phyloP scores from a whole-genome alignment of 2,888 invertebrate genomes.

The Geophilus truncorum region DNA sequence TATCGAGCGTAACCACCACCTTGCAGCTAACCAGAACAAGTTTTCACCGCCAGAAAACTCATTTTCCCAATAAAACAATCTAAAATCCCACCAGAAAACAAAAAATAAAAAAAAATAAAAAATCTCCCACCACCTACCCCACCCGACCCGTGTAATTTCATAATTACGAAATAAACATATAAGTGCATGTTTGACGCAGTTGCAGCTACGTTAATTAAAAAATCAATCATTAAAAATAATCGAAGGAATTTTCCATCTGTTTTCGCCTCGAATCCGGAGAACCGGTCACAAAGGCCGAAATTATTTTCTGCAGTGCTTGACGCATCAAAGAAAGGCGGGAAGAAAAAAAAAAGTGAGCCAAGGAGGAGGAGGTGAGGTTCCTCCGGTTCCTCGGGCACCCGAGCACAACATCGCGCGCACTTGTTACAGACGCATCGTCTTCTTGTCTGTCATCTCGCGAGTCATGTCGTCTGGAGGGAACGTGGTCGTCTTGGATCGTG shows the following conservation, averaged over 20 bases:
- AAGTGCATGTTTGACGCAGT: neutral
- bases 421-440: neutral
- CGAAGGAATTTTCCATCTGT: neutral
- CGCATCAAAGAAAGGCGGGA: neutral
- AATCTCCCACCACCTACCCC: neutral
- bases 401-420: neutral
- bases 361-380: neutral
- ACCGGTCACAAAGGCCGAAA: neutral
- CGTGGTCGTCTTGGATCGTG: slow-evolving; percentile 90
- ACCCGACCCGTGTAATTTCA: neutral
- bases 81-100: too few relatives aligned
- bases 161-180: neutral
- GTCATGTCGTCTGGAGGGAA: slow-evolving; percentile 50
- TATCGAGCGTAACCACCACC: too few relatives aligned
- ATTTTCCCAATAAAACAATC: neutral
- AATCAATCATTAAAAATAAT: neutral
- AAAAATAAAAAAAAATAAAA: too few relatives aligned
- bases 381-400: neutral
- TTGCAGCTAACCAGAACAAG: too few relatives aligned
- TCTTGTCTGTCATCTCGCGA: neutral
- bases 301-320: neutral
- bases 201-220: neutral
- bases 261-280: neutral
- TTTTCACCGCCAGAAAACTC: too few relatives aligned
- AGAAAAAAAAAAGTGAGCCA: neutral